Percentiles rank a stretch among this genome's conserved stretches.
Conservation (phyloP, 2,113 vertebrate genomes). For the Eulemur macaco region DNA sequence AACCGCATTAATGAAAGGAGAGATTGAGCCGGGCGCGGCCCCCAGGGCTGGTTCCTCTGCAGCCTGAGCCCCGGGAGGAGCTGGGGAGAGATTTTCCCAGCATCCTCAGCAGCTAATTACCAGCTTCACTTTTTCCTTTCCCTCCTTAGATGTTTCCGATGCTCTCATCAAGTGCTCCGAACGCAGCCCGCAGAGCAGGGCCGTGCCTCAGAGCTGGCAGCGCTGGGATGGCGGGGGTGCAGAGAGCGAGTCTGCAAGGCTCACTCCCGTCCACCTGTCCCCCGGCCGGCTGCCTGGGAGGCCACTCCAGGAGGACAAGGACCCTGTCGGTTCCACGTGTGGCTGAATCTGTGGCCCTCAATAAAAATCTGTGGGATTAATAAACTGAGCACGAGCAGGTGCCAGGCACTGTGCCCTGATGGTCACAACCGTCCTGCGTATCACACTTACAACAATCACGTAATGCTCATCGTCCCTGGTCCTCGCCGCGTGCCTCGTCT, state of each 20-base stretch:
- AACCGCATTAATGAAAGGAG: slow-evolving; percentile 58
- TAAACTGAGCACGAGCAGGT: not conserved
- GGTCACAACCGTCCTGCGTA: rapidly evolving
- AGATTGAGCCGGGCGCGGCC: not conserved
- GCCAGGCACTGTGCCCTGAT: not conserved
- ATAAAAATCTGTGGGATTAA: not conserved
- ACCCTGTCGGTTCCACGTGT: not conserved
- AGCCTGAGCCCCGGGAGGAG: slow-evolving; percentile 1
- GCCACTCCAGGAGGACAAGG: not conserved
- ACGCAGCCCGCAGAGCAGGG: not conserved
- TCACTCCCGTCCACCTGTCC: not conserved
- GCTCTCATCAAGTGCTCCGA: not conserved
- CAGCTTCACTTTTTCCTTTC: slow-evolving; percentile 57
- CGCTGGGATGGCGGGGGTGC: too few relatives aligned
- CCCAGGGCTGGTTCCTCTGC: slow-evolving; percentile 47
- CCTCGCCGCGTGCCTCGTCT: rapidly evolving
- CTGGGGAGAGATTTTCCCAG: slow-evolving; percentile 39
- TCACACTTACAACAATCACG: rapidly evolving
- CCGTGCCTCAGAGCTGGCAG: not conserved
- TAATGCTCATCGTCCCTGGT: rapidly evolving
- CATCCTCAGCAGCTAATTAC: slow-evolving; percentile 61
- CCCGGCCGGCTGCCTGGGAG: not conserved
- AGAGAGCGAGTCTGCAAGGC: too few relatives aligned
- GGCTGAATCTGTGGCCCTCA: not conserved
- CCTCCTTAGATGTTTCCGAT: slow-evolving; percentile 36